phyloP scores from a whole-genome alignment of 2,797 vertebrate species.

The Micrastur ruficollis region DNA sequence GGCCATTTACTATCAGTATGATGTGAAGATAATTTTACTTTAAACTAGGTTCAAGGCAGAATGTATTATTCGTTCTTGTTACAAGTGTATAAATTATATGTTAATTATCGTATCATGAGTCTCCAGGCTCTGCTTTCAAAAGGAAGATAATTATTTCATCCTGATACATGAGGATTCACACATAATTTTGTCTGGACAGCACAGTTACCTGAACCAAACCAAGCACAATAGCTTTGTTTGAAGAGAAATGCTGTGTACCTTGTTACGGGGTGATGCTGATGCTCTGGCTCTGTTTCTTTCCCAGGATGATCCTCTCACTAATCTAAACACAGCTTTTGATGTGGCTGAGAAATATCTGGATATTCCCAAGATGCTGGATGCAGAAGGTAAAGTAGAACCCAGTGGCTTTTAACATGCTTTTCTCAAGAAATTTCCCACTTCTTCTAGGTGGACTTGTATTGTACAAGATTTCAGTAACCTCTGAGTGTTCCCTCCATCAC shows the following conservation, averaged over 20 bases:
- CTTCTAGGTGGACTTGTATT: constrained; percentile 1
- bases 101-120: not conserved
- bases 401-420: not conserved
- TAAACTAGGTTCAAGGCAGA: not conserved
- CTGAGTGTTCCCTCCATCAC: not conserved
- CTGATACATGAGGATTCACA: not conserved
- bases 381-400: constrained; percentile 84
- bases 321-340: constrained; percentile 93
- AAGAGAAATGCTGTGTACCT: not conserved
- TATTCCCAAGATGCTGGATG: constrained; percentile 97
- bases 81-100: not conserved
- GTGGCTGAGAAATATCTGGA: constrained; percentile 93
- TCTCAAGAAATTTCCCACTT: not conserved
- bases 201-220: not conserved
- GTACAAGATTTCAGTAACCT: not conserved
- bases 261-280: not conserved
- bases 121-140: not conserved
- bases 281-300: constrained; percentile 16
- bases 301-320: constrained; percentile 93
- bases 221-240: not conserved
- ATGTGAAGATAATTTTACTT: not conserved
- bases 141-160: not conserved
- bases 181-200: not conserved
- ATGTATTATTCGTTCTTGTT: not conserved
- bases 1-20: not conserved